phyloP scores from a whole-genome alignment of 1,140 invertebrate species.

The Mesaphorura yosii region DNA sequence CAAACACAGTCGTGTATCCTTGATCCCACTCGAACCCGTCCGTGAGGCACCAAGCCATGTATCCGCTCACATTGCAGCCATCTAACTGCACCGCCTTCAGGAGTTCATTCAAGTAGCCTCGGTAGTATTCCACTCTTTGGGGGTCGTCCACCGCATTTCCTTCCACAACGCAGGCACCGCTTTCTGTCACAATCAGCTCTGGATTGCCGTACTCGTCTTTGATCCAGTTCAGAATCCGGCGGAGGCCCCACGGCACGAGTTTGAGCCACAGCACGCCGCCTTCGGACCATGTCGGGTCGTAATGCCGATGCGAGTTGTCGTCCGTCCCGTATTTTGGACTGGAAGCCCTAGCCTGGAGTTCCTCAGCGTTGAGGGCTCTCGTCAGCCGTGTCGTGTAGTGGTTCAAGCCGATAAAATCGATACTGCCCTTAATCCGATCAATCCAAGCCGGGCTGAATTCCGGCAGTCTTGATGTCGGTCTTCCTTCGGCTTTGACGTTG shows the following conservation, averaged over 20 bases:
- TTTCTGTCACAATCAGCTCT: constrained; percentile 16
- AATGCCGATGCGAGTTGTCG: not conserved
- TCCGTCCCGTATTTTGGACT: not conserved
- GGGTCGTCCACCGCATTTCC: constrained; percentile 8
- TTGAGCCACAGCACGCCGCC: constrained; percentile 2
- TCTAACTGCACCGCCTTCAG: constrained; percentile 11
- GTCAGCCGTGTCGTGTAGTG: constrained; percentile 25
- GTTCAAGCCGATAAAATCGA: constrained; percentile 15
- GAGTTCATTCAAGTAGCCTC: constrained; percentile 13
- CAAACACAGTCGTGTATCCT: too few relatives aligned
- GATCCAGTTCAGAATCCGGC: constrained; percentile 20
- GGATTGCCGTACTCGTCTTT: constrained; percentile 13
- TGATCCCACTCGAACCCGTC: constrained; percentile 26
- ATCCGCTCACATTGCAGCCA: constrained; percentile 10
- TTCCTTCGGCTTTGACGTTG: constrained; percentile 44
- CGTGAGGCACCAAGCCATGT: constrained; percentile 12
- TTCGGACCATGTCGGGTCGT: not conserved
- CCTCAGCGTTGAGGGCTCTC: not conserved
- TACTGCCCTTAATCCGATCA: constrained; percentile 39
- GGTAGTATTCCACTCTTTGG: constrained; percentile 8
- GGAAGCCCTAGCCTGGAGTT: not conserved
- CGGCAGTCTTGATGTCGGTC: constrained; percentile 41
- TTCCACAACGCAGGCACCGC: constrained; percentile 3
- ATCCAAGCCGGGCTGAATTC: constrained; percentile 37
- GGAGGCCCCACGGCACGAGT: constrained; percentile 34